phyloP scores from a whole-genome alignment of 1,140 invertebrate genomes.

The Probaryconus sp. region DNA sequence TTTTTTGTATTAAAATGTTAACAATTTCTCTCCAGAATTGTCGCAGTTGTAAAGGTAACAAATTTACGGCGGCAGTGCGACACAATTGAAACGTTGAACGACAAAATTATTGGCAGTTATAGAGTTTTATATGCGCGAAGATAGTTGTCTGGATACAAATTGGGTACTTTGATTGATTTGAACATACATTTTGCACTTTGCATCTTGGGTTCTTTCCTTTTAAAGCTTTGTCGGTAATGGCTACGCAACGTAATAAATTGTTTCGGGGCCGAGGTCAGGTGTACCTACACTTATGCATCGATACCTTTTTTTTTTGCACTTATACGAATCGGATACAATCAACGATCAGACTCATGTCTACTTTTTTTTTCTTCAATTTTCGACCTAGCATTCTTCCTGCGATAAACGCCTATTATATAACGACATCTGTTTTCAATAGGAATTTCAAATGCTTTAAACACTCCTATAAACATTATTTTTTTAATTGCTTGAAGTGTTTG shows the following conservation, averaged over 20 bases:
- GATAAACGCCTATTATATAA: too few species aligned
- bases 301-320: conserved; percentile 48
- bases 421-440: too few species aligned
- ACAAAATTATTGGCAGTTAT: conserved; percentile 51
- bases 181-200: conserved; percentile 23
- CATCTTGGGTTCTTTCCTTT: conserved; percentile 34
- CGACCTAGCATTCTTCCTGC: conserved; percentile 33
- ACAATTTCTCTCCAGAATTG: too few species aligned
- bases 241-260: conserved; percentile 60
- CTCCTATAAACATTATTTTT: too few species aligned
- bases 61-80: too few species aligned
- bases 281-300: conserved; percentile 41
- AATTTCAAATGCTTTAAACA: too few species aligned
- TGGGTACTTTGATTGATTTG: conserved; percentile 52
- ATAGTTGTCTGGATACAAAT: conserved; percentile 46
- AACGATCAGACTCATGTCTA: conserved; percentile 30
- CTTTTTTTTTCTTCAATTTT: conserved; percentile 24
- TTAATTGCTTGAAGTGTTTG: too few species aligned
- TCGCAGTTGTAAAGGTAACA: too few species aligned
- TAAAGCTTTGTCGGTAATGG: conserved; percentile 51
- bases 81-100: conserved; percentile 50
- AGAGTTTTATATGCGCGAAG: conserved; percentile 26
- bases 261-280: conserved; percentile 64
- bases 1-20: too few species aligned
- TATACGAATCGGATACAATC: conserved; percentile 41